A percentile compares a stretch with the other conserved stretches of the same genome.
phyloP scores from a whole-genome alignment of 1,140 invertebrate genomes.

The Trichonephila inaurata region DNA sequence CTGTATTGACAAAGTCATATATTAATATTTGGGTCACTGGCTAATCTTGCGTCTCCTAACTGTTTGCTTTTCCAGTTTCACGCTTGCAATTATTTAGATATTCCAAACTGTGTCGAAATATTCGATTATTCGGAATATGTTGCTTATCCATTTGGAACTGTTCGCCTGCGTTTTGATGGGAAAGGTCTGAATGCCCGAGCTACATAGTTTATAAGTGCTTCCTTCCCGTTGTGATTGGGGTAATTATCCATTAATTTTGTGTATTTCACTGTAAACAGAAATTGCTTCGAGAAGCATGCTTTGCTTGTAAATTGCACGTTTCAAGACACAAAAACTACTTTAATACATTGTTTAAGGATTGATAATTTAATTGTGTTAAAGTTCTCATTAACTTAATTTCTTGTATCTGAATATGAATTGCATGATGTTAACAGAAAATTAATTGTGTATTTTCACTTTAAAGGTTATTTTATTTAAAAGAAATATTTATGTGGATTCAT shows the following conservation, averaged over 20 bases:
- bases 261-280: not conserved
- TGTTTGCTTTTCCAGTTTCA: conserved; percentile 53
- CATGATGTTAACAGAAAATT: no score
- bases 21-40: conserved; percentile 55
- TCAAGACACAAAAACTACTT: no score
- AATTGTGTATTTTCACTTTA: no score
- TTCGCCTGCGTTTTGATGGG: not conserved
- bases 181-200: not conserved
- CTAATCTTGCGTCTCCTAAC: conserved; percentile 23
- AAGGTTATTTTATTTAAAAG: no score
- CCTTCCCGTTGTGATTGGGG: not conserved
- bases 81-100: conserved; percentile 49
- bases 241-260: conserved; percentile 24
- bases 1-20: conserved; percentile 39
- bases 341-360: no score
- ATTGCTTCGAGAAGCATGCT: not conserved
- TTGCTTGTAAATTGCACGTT: not conserved
- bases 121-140: conserved; percentile 4
- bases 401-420: no score
- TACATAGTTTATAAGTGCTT: not conserved
- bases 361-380: no score
- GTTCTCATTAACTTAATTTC: no score
- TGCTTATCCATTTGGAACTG: conserved; percentile 35
- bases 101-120: conserved; percentile 1
- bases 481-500: no score